Base-by-base conservation (phyloP, 2,113 vertebrate species). In the Apteryx mantelli region DNA sequence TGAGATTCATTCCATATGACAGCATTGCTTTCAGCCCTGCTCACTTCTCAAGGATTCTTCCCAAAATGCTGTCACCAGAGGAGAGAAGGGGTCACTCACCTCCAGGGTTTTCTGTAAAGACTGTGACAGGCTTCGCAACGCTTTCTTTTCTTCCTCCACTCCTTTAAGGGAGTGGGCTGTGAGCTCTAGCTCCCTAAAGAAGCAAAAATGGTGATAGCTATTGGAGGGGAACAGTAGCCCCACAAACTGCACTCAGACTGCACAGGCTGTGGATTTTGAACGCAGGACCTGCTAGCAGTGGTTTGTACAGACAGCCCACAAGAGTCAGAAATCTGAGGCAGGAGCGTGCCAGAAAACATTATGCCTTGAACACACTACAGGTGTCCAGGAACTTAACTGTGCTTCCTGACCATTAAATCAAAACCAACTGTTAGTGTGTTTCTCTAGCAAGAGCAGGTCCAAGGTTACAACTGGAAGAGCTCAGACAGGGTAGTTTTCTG, bases 131-230 rank as follows among this genome's bases (percentile, higher is more conserved):
- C 96, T 98, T 90, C 98, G 97, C 68, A 99, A 97, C 87, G 99
- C 99, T 75, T 99, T 98, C 82, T 99, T 99, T 96, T 99, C 99
- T 65, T 97, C 98, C 91, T 99, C 99, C 17, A 99, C 99, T 11
- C 98, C 99, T 83, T 98, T 99, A 93, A 99, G 98, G 36, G 99
- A 99, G 93, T 97, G 97, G 85, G 98, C 97, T 7, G 99, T 99
- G 50, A 99, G 98, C 75, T 99, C 99, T 86, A 99, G 98, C 93
- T 99, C 99, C 95, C 99, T 99, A 97, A 61, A 56, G 76, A 91
- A 80, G 94, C 69, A 97, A 42, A 86, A 88, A 94, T 30, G 19
- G 63, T 32, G 44, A 84, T 6, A 89, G 75, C 34, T 94, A 5
- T 87, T 75, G 80, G 42, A 82, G 42, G 40, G 52, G 65, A 82